A percentile compares a stretch with the other conserved stretches of the same genome.
These are phyloP conservation scores for Neodiprion lecontei DNA, from an alignment of 1,140 invertebrate species.

Conservation along the genomic window DNA sequence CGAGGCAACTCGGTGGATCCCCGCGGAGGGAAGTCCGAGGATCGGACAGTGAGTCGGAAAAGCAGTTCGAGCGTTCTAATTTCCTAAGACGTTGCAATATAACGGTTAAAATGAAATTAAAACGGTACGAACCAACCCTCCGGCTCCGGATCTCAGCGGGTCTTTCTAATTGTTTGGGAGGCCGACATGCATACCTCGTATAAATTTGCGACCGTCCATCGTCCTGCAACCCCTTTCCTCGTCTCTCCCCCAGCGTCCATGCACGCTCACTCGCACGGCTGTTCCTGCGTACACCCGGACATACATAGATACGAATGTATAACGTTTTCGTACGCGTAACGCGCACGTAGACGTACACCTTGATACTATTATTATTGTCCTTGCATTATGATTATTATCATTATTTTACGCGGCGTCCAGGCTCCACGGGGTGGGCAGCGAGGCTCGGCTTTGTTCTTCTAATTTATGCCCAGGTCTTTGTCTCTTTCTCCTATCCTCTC, in stretches of 20 bases:
- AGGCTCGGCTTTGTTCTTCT: conserved; percentile 50
- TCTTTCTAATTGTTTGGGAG: conserved; percentile 51
- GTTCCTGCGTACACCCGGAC: not conserved
- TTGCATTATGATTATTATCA: not conserved
- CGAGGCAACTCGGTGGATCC: too few relatives aligned
- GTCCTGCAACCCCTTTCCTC: conserved; percentile 20
- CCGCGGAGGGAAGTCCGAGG: not conserved
- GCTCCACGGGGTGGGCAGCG: conserved; percentile 33
- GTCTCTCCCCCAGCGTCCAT: not conserved
- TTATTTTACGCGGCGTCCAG: conserved; percentile 11
- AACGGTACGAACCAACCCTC: conserved; percentile 35
- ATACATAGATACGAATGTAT: not conserved
- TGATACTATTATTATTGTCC: conserved; percentile 2
- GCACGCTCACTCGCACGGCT: not conserved
- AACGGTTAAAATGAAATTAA: conserved; percentile 49
- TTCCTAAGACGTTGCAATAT: conserved; percentile 49
- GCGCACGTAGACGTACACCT: not conserved
- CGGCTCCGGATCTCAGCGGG: conserved; percentile 17
- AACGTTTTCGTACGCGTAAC: not conserved
- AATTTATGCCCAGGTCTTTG: conserved; percentile 47
- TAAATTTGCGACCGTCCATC: conserved; percentile 35
- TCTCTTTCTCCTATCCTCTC: not conserved
- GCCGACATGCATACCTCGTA: conserved; percentile 33
- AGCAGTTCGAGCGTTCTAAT: conserved; percentile 42
- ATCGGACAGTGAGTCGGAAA: conserved; percentile 27